phyloP scores from a whole-genome alignment of 1,140 invertebrate species.

The Rhizoglyphus robini region DNA sequence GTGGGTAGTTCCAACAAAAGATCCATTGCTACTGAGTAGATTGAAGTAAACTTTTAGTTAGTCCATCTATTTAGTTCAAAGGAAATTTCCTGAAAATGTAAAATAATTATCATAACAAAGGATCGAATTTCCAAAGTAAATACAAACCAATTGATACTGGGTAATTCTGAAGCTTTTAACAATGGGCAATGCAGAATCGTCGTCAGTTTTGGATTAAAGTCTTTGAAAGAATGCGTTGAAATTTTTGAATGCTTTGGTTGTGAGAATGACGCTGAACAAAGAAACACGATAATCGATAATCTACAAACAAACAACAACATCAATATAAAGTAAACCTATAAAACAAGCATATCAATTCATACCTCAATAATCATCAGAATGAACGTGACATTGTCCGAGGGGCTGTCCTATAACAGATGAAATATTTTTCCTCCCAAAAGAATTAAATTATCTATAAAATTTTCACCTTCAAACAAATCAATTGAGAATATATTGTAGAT shows the following conservation, averaged over 20 bases:
- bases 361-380: too few relatives aligned
- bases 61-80: background rate
- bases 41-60: conserved; percentile 33
- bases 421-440: background rate
- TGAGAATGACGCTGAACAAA: too few relatives aligned
- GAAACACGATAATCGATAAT: too few relatives aligned
- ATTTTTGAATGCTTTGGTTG: too few relatives aligned
- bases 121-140: too few relatives aligned
- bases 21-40: conserved; percentile 45
- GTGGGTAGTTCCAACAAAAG: conserved; percentile 49
- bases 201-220: too few relatives aligned
- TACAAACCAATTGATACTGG: too few relatives aligned
- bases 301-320: background rate
- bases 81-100: background rate
- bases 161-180: too few relatives aligned
- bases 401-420: background rate
- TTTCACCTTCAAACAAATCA: too few relatives aligned
- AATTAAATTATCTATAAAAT: background rate
- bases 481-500: too few relatives aligned
- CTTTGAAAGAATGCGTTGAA: too few relatives aligned
- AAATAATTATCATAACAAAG: background rate
- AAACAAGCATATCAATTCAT: background rate
- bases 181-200: too few relatives aligned
- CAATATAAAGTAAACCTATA: background rate
- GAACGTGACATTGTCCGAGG: background rate